Evolutionary conservation across 2,797 vertebrate genomes (phyloP).

Genomic region (Agapornis canus): DNA sequence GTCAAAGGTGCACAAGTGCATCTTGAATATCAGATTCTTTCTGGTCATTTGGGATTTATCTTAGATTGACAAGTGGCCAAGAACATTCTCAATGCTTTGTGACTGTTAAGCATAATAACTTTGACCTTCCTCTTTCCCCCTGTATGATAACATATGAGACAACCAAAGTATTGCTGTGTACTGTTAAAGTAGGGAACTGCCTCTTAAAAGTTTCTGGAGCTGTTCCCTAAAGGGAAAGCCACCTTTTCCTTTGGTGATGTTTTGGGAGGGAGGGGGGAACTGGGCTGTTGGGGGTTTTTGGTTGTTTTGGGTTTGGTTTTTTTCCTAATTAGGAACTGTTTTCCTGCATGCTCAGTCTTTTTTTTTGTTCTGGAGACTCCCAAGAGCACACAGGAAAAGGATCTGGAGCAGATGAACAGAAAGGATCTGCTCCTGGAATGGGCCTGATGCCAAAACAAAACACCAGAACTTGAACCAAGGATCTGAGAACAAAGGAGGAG

Average conservation of each 20-base stretch:
- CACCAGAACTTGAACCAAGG: neutral
- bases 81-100: neutral
- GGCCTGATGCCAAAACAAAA: neutral
- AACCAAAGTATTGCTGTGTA: neutral
- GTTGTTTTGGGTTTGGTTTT: neutral
- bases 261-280: neutral
- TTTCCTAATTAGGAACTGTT: neutral
- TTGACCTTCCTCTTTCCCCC: neutral
- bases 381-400: neutral
- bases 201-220: neutral
- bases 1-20: neutral
- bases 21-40: neutral
- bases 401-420: neutral
- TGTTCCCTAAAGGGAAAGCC: neutral
- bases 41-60: neutral
- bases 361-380: neutral
- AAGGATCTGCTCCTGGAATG: neutral
- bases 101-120: neutral
- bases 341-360: neutral
- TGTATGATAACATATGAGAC: neutral
- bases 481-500: neutral
- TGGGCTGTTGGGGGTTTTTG: fast-evolving
- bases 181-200: neutral
- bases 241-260: neutral
- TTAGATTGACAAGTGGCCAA: neutral